Conservation (phyloP, 2,113 vertebrate species). For the Atrichornis clamosus region DNA sequence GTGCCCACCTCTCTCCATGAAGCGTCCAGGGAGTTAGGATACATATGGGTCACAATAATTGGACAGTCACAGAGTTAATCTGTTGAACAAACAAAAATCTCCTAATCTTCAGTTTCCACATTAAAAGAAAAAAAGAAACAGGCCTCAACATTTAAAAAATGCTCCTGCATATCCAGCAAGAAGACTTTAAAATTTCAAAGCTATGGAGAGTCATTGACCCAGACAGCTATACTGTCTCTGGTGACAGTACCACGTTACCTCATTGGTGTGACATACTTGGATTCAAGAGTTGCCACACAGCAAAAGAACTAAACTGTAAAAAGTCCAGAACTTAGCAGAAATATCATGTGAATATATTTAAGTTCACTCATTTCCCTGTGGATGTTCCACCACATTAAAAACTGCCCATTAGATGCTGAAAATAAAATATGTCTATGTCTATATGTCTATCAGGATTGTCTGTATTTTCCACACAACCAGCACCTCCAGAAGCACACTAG, state of each 20-base stretch:
- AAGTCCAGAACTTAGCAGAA: neutral
- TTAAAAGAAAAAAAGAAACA: rapidly evolving
- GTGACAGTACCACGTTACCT: neutral
- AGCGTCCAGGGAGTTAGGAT: neutral
- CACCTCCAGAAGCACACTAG: neutral
- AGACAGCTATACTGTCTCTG: neutral
- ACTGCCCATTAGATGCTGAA: neutral
- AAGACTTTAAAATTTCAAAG: neutral
- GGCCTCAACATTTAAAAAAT: neutral
- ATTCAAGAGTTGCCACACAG: neutral
- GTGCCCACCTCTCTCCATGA: rapidly evolving
- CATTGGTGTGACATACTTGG: neutral
- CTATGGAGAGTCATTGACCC: neutral
- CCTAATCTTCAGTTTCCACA: neutral
- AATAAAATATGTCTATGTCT: neutral
- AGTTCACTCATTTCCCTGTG: neutral
- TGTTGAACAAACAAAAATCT: neutral
- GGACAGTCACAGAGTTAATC: neutral
- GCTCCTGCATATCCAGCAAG: neutral
- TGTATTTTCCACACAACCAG: neutral
- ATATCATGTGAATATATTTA: rapidly evolving
- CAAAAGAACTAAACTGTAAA: neutral
- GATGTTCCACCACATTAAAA: neutral
- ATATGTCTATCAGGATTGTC: neutral
- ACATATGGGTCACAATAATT: neutral